Conservation (phyloP, 2,888 invertebrate genomes). For the Caradrina clavipalpis region DNA sequence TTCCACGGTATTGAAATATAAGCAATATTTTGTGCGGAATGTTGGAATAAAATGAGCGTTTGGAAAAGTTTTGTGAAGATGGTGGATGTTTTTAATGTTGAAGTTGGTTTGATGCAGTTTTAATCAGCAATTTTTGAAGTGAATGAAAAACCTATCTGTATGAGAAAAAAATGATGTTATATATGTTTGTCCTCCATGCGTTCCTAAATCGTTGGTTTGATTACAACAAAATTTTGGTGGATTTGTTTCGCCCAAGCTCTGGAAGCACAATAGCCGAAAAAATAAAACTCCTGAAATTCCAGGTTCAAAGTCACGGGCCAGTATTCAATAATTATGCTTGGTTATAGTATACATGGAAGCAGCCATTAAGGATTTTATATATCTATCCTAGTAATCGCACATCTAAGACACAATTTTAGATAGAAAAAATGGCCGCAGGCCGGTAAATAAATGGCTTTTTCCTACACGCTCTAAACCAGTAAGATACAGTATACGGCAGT, state of each 20-base stretch:
- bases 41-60: neutral
- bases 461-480: neutral
- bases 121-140: neutral
- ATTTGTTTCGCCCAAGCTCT: no score
- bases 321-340: no score
- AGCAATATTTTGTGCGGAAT: slow-evolving; percentile 15
- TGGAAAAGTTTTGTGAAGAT: neutral
- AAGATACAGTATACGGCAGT: slow-evolving; percentile 28
- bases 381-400: neutral
- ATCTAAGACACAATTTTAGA: neutral
- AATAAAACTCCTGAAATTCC: no score
- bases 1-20: slow-evolving; percentile 16
- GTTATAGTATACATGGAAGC: neutral
- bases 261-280: no score
- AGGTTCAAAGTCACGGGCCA: no score
- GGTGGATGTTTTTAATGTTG: neutral
- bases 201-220: no score
- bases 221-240: no score
- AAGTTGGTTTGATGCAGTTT: neutral
- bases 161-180: no score
- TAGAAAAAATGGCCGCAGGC: neutral
- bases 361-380: neutral
- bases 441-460: neutral
- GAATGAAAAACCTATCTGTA: no score
- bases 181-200: no score